Percentiles rank a stretch among this genome's conserved stretches.
Evolutionary conservation across 1,140 invertebrate species (phyloP).

Genomic region (Agrilus planipennis): DNA sequence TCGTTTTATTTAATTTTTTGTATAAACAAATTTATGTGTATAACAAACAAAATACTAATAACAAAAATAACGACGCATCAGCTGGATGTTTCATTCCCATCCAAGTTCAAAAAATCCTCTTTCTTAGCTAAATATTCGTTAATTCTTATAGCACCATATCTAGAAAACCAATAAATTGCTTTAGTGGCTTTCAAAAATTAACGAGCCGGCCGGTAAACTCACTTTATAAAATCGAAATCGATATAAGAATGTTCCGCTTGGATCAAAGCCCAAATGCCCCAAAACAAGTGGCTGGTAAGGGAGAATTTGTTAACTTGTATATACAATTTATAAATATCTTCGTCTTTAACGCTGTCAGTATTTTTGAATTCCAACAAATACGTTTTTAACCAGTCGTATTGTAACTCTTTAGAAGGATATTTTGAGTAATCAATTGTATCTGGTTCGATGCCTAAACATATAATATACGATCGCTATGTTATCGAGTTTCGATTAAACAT

Average conservation of each 20-base stretch:
- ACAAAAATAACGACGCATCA: too few species aligned
- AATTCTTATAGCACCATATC: slow-evolving; percentile 54
- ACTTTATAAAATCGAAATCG: slow-evolving; percentile 90
- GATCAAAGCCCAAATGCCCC: slow-evolving; percentile 87
- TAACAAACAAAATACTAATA: too few species aligned
- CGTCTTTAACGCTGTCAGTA: slow-evolving; percentile 28
- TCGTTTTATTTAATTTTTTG: too few species aligned
- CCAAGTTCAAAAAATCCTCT: slow-evolving; percentile 23
- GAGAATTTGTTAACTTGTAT: slow-evolving; percentile 70
- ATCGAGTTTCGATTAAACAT: too few species aligned
- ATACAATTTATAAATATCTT: slow-evolving; percentile 58
- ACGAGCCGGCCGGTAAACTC: slow-evolving; percentile 31
- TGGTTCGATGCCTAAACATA: slow-evolving; percentile 57
- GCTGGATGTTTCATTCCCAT: too few species aligned
- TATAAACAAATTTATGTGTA: too few species aligned
- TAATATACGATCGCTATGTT: too few species aligned
- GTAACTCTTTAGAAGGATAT: slow-evolving; percentile 72
- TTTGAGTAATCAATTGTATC: slow-evolving; percentile 61
- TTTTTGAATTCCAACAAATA: slow-evolving; percentile 58
- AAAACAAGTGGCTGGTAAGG: slow-evolving; percentile 75
- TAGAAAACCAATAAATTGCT: slow-evolving; percentile 30
- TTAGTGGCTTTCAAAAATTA: slow-evolving; percentile 3
- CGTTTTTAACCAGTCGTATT: slow-evolving; percentile 65
- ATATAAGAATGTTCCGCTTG: slow-evolving; percentile 84
- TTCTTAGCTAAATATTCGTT: slow-evolving; percentile 50